Evolutionary conservation across 2,113 vertebrate species (phyloP), one percentile per base, ranked within the genome.

Genomic region (Dendropsophus ebraccatus): DNA sequence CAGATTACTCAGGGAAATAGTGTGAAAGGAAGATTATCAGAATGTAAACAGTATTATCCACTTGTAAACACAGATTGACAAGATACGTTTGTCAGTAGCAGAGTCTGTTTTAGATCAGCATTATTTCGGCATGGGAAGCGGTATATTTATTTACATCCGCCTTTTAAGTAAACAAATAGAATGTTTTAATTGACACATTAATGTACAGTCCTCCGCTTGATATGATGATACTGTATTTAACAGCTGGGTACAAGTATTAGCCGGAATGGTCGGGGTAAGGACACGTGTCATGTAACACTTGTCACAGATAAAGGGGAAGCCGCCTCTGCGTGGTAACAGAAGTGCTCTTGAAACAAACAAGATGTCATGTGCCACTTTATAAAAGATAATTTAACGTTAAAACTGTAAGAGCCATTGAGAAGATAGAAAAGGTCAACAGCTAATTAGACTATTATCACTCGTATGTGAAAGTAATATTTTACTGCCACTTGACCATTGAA

Each of bases 361-460:
- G 91, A 94, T 87, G 92, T 95, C 95, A 94, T 91, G 82, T 91
- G 92, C 92, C 95, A 95, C 94, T 93, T 93, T 89, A 87, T 86
- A 77, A 90, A 72, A 95, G 95, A 95, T 95, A 95, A 95, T 90
- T 83, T 88, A 91, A 90, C 81, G 14, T 92, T 94, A 92, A 92
- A 89, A 91, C 87, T 91, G 89, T 89, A 90, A 90, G 91, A 90
- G 88, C 88, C 92, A 92, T 90, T 89, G 87, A 93, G 89, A 91
- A 87, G 88, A 93, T 92, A 91, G 81, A 79, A 91, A 88, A 91
- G 90, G 88, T 94, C 89, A 91, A 87, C 91, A 92, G 90, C 90
- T 95, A 95, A 94, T 94, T 94, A 93, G 91, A 88, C 90, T 88
- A 90, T 92, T 94, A 94, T 94, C 94, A 91, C 91, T 92, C 87